A percentile compares a stretch with the other conserved stretches of the same genome.
Conservation (phyloP, 2,113 vertebrate species). For the Typhlomys cinereus region DNA sequence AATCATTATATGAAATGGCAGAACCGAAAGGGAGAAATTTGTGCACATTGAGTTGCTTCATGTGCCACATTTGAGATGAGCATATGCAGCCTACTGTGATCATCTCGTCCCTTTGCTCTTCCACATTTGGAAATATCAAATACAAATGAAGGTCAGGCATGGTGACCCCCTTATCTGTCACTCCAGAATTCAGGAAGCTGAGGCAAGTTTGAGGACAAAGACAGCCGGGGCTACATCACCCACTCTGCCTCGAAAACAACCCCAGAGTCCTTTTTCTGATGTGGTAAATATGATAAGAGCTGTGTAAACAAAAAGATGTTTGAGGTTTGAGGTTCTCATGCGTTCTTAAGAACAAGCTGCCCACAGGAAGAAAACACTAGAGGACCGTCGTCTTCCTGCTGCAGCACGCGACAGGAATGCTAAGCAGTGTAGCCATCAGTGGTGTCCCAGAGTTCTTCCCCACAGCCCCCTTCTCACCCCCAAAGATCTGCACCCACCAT, state of each 20-base stretch:
- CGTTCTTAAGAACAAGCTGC: not conserved
- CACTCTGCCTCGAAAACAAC: not conserved
- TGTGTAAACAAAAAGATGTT: not conserved
- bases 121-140: not conserved
- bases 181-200: not conserved
- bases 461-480: not conserved
- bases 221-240: not conserved
- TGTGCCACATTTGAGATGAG: conserved; percentile 83
- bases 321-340: not conserved
- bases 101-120: not conserved
- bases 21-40: conserved; percentile 66
- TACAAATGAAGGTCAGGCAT: not conserved
- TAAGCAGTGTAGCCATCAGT: no score
- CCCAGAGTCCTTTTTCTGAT: not conserved
- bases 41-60: conserved; percentile 81
- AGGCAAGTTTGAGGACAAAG: not conserved
- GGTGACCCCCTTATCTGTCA: no score
- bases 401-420: no score
- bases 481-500: fast-evolving
- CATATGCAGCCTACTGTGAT: not conserved
- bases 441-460: not conserved
- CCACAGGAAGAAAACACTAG: not conserved
- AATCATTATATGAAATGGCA: no score
- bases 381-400: not conserved
- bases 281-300: not conserved